Conservation (phyloP, 2,113 vertebrate species). For the Numenius arquata region DNA sequence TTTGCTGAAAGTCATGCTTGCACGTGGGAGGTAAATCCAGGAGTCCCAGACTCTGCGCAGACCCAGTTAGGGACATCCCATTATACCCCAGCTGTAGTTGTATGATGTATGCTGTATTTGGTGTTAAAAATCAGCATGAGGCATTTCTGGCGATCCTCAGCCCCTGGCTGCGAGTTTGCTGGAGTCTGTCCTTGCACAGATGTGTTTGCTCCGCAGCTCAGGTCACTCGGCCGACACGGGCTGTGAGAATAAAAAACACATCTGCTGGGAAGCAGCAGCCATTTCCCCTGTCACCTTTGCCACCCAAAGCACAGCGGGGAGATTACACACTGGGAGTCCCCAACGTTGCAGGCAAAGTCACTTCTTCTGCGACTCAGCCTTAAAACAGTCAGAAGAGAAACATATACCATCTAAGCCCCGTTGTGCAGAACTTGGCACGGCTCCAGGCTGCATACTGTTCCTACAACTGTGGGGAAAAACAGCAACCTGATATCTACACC, state of each 20-base stretch:
- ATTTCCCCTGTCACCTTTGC: background rate
- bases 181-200: background rate
- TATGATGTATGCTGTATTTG: background rate
- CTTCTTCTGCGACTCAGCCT: background rate
- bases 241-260: background rate
- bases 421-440: background rate
- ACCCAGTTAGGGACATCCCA: rapidly evolving
- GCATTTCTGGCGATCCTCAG: background rate
- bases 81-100: background rate
- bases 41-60: background rate
- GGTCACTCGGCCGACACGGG: rapidly evolving
- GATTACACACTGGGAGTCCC: background rate
- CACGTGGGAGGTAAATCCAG: background rate
- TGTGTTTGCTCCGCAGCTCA: rapidly evolving
- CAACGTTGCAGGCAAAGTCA: background rate
- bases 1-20: background rate
- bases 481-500: background rate
- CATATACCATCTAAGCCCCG: background rate
- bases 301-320: background rate
- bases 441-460: background rate
- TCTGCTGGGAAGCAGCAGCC: background rate
- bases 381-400: background rate
- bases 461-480: background rate
- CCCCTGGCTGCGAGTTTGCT: background rate
- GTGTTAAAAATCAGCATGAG: background rate